phyloP scores from a whole-genome alignment of 2,888 invertebrate species.

The Zelleria hepariella region DNA sequence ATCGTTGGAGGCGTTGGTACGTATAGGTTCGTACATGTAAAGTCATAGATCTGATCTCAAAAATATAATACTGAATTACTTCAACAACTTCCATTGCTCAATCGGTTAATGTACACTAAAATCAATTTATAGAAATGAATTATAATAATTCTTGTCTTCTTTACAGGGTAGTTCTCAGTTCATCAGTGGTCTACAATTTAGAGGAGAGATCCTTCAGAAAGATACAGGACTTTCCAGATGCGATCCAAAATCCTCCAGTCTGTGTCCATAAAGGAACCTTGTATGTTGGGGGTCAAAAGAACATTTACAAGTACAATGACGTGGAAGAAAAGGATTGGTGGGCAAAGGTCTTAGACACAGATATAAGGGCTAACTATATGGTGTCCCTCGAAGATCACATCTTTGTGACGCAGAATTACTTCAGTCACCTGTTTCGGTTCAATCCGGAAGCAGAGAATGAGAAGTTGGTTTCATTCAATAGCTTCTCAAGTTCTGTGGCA shows the following conservation, averaged over 20 bases:
- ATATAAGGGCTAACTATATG: conserved; percentile 36
- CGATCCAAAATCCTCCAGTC: conserved; percentile 48
- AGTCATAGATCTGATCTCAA: background rate
- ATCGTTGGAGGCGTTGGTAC: conserved; percentile 57
- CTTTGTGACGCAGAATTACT: conserved; percentile 49
- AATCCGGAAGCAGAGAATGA: conserved; percentile 29
- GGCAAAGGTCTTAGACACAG: conserved; percentile 26
- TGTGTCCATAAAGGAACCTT: conserved; percentile 38
- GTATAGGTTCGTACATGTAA: conserved; percentile 42
- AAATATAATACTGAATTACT: background rate
- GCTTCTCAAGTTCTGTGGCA: conserved; percentile 36
- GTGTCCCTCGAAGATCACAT: conserved; percentile 42
- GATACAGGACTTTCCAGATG: conserved; percentile 43
- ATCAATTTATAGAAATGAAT: background rate
- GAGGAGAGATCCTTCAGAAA: conserved; percentile 34
- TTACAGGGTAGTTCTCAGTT: conserved; percentile 48
- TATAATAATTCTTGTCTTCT: conserved; percentile 1
- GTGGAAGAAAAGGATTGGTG: conserved; percentile 29
- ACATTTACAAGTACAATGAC: conserved; percentile 43
- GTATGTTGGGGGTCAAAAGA: conserved; percentile 41
- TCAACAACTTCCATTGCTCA: no score
- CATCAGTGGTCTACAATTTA: conserved; percentile 42
- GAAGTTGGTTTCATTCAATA: conserved; percentile 27
- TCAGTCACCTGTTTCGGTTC: conserved; percentile 42
- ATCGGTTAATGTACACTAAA: no score